A percentile compares a stretch with the other conserved stretches of the same genome.
phyloP scores from a whole-genome alignment of 2,888 invertebrate genomes.

The Xestia ashworthii region DNA sequence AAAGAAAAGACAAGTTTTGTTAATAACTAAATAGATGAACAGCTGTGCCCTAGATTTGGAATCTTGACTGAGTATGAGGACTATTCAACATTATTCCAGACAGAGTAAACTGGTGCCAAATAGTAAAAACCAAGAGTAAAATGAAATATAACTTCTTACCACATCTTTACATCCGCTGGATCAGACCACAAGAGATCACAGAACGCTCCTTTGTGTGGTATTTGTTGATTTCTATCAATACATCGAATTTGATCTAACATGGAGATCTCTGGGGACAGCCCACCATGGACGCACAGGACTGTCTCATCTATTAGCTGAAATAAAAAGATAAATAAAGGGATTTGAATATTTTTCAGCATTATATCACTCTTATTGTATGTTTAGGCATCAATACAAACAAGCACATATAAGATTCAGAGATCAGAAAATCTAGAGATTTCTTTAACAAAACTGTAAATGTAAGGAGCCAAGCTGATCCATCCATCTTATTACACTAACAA shows the following conservation, averaged over 20 bases:
- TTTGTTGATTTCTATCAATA: constrained; percentile 99
- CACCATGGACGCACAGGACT: constrained; percentile 99
- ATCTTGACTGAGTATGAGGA: not conserved
- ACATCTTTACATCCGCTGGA: constrained; percentile 98
- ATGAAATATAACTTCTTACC: constrained; percentile 88
- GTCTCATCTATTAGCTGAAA: constrained; percentile 98
- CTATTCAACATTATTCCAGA: not conserved
- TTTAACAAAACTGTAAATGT: not conserved
- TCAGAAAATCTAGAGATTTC: not conserved
- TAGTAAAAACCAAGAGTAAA: not conserved
- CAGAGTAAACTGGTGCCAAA: not conserved
- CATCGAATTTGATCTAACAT: constrained; percentile 99
- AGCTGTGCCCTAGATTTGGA: not conserved
- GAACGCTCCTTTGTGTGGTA: constrained; percentile 99
- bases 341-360: not conserved
- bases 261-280: constrained; percentile 98
- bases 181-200: constrained; percentile 99
- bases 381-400: not conserved
- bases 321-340: not conserved
- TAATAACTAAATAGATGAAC: not conserved
- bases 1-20: constrained; percentile 60
- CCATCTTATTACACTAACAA: not conserved
- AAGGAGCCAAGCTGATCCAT: not conserved
- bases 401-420: not conserved
- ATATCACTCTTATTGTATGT: not conserved